phyloP scores from a whole-genome alignment of 2,797 vertebrate genomes.

The Myotis findleyi region DNA sequence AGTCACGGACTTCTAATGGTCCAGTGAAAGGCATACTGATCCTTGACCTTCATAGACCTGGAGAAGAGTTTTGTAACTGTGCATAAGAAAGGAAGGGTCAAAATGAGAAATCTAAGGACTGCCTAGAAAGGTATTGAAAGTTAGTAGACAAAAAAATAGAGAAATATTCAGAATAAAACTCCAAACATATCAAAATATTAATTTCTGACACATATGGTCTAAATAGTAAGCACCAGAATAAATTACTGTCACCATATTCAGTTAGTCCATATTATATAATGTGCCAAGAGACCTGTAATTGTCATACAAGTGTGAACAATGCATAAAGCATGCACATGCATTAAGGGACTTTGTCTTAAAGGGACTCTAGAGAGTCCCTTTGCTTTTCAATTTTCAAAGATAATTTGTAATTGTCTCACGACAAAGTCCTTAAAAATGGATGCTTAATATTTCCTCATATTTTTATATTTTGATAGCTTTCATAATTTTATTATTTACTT shows the following conservation, averaged over 20 bases:
- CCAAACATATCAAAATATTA: background rate
- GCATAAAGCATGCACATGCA: background rate
- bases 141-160: background rate
- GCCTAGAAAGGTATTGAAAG: background rate
- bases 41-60: constrained; percentile 74
- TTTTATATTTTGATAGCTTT: constrained; percentile 12
- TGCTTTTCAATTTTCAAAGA: background rate
- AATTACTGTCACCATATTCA: background rate
- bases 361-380: background rate
- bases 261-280: background rate
- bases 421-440: background rate
- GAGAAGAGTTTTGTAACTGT: constrained; percentile 38
- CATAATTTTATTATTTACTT: background rate
- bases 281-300: background rate
- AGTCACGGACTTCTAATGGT: constrained; percentile 73
- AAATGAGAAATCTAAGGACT: constrained; percentile 60
- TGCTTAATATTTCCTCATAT: background rate
- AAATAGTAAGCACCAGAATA: background rate
- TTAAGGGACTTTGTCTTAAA: background rate
- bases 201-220: background rate
- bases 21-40: constrained; percentile 69
- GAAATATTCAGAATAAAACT: background rate
- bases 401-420: constrained; percentile 14
- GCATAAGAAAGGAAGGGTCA: constrained; percentile 48
- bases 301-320: background rate